Percentiles rank a stretch among this genome's conserved stretches.
Evolutionary conservation across 2,797 vertebrate species (phyloP).

Genomic region (Poeciliopsis paucimaculata): DNA sequence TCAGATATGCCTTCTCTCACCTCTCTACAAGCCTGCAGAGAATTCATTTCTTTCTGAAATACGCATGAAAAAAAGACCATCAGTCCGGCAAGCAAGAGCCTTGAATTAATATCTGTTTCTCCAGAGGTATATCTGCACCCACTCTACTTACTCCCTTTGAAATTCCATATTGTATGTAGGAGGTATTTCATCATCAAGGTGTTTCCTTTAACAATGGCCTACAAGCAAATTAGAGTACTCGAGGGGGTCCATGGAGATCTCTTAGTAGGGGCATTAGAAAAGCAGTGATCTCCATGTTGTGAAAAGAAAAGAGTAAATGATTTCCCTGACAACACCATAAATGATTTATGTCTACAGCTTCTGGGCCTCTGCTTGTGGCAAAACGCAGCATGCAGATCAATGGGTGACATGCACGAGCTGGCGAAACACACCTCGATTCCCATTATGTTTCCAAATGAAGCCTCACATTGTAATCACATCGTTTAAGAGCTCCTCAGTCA

Average conservation of each 20-base stretch:
- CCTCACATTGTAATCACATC: constrained; percentile 42
- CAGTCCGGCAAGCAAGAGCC: constrained; percentile 73
- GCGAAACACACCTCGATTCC: constrained; percentile 55
- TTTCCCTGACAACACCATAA: constrained; percentile 75
- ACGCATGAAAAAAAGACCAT: constrained; percentile 70
- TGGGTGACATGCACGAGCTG: constrained; percentile 46
- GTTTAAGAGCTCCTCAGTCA: constrained; percentile 38
- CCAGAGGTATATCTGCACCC: constrained; percentile 79
- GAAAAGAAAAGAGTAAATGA: constrained; percentile 73
- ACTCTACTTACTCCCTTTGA: constrained; percentile 79
- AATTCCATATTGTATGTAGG: constrained; percentile 75
- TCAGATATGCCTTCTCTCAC: constrained; percentile 64
- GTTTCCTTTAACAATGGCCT: constrained; percentile 74
- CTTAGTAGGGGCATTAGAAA: constrained; percentile 69
- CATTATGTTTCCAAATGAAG: constrained; percentile 59
- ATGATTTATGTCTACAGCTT: constrained; percentile 75
- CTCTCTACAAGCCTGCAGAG: constrained; percentile 69
- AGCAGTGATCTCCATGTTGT: constrained; percentile 71
- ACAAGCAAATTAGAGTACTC: constrained; percentile 73
- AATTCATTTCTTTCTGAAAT: constrained; percentile 77
- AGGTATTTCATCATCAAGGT: constrained; percentile 79
- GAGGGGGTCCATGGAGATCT: constrained; percentile 43
- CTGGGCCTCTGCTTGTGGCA: constrained; percentile 60
- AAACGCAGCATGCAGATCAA: constrained; percentile 65
- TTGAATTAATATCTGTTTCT: constrained; percentile 83